A percentile compares a stretch with the other conserved stretches of the same genome.
Evolutionary conservation across 2,888 invertebrate genomes (phyloP).

Genomic region (Erpobdella octoculata): DNA sequence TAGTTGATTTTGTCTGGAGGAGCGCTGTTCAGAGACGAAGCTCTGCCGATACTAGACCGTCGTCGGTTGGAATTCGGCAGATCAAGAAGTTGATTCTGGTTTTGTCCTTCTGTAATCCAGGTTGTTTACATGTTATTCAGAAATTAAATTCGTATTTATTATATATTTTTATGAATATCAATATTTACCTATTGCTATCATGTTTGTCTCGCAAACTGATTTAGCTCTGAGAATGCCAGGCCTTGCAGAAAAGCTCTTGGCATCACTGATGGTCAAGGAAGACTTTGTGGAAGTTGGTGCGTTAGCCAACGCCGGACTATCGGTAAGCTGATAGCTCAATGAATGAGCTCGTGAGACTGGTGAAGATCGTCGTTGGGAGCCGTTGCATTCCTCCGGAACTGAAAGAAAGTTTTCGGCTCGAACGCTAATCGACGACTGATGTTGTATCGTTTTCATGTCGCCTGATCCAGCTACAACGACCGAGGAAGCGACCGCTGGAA

Average conservation of each 20-base stretch:
- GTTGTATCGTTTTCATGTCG: no score
- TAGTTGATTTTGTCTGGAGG: background rate
- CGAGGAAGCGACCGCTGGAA: no score
- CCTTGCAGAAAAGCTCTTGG: no score
- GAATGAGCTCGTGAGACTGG: no score
- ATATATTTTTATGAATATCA: no score
- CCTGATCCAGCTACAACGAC: no score
- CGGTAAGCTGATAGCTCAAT: background rate
- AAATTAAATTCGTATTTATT: no score
- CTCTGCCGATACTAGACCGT: constrained; percentile 23
- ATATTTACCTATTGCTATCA: no score
- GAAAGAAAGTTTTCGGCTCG: background rate
- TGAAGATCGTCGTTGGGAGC: background rate
- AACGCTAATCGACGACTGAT: no score
- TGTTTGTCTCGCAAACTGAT: constrained; percentile 16
- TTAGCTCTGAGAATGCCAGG: constrained; percentile 17
- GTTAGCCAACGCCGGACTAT: background rate
- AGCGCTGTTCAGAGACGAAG: constrained; percentile 29
- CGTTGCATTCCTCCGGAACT: background rate
- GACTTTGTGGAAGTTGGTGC: background rate
- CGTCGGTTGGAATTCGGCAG: background rate
- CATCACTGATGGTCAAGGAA: no score
- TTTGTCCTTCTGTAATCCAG: background rate
- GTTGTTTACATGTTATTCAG: no score
- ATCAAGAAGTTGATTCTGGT: background rate